Conservation (phyloP, 2,113 vertebrate genomes). For the Mirza zaza region DNA sequence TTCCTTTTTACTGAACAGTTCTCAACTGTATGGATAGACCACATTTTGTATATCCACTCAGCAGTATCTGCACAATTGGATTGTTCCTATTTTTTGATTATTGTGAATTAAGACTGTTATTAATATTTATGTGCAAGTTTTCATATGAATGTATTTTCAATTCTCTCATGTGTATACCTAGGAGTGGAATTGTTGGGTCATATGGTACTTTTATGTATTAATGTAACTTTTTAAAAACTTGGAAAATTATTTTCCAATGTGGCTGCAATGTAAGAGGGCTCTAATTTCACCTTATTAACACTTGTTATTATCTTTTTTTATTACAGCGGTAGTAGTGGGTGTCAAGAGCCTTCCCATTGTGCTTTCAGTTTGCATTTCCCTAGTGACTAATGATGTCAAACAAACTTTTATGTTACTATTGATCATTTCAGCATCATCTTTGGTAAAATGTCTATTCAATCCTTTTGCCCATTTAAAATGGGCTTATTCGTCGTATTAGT, state of each 20-base stretch:
- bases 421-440: conserved; percentile 36
- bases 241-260: conserved; percentile 1
- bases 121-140: not conserved
- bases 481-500: conserved; percentile 15
- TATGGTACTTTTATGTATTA: not conserved
- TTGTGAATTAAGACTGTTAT: conserved; percentile 9
- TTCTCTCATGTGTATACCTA: not conserved
- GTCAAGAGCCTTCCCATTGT: not conserved
- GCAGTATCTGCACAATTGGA: not conserved
- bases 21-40: not conserved
- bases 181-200: not conserved
- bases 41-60: not conserved
- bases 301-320: conserved; percentile 6
- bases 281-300: conserved; percentile 34
- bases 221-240: not conserved
- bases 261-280: not conserved
- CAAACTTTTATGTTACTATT: not conserved
- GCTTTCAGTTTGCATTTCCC: conserved; percentile 57
- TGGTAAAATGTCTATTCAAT: conserved; percentile 3
- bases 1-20: not conserved
- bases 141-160: not conserved
- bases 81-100: not conserved
- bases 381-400: conserved; percentile 36
- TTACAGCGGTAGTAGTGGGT: conserved; percentile 8
- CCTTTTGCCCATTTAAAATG: conserved; percentile 33